These are phyloP conservation scores for Siphamia tubifer DNA, from an alignment of 2,113 vertebrate species.

Conservation along the genomic window DNA sequence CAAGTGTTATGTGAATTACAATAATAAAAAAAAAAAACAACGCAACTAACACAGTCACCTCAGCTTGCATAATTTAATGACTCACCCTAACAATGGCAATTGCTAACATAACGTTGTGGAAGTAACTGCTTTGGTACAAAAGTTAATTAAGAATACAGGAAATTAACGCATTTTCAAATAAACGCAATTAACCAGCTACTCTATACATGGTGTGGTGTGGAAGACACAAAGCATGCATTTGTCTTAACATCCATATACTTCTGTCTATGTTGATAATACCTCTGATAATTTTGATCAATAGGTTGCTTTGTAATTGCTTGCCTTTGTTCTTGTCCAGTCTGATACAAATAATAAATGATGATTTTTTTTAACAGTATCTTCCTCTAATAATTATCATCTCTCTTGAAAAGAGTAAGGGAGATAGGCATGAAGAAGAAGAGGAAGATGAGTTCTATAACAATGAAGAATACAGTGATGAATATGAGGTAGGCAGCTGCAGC, in stretches of 20 bases:
- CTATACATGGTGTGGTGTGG: neutral
- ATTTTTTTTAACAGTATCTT: neutral
- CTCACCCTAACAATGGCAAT: neutral
- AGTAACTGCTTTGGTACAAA: conserved; percentile 7
- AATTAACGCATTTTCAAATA: conserved; percentile 22
- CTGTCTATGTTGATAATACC: conserved; percentile 1
- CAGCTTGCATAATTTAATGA: neutral
- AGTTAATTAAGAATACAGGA: neutral
- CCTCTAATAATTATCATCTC: conserved; percentile 1
- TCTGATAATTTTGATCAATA: neutral
- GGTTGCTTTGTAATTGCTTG: conserved; percentile 29
- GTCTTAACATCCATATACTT: conserved; percentile 5
- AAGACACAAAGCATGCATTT: conserved; percentile 50
- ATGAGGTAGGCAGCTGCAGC: conserved; percentile 64
- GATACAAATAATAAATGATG: neutral
- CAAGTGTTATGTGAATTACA: conserved; percentile 8
- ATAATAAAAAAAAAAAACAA: neutral
- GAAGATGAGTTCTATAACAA: conserved; percentile 47
- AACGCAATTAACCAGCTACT: neutral
- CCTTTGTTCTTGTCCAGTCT: neutral
- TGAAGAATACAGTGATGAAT: conserved; percentile 68
- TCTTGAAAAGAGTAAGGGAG: conserved; percentile 36
- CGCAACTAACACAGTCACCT: conserved; percentile 32
- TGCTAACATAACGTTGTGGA: conserved; percentile 12
- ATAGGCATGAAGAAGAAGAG: conserved; percentile 11